Percentiles rank a stretch among this genome's conserved stretches.
Evolutionary conservation across 2,113 vertebrate species (phyloP).

Genomic region (Ceyx margarethae): DNA sequence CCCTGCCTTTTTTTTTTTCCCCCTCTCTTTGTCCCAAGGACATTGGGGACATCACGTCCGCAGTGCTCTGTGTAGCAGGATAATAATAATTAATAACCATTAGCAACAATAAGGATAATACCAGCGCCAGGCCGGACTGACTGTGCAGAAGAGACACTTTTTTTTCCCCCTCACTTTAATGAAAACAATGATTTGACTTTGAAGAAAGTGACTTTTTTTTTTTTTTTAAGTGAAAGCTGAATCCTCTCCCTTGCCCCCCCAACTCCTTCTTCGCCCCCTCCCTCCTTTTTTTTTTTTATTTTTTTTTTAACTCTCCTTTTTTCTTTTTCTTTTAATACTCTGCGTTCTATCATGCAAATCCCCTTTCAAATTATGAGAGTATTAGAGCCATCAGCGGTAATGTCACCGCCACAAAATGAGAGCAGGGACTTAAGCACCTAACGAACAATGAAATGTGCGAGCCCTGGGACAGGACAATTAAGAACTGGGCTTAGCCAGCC

Average conservation of each 20-base stretch:
- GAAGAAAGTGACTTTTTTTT: conserved; percentile 99
- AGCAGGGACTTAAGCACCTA: conserved; percentile 99
- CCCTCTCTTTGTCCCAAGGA: conserved; percentile 74
- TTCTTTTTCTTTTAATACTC: conserved; percentile 99
- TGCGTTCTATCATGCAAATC: conserved; percentile 99
- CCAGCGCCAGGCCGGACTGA: conserved; percentile 72
- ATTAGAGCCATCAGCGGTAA: conserved; percentile 99
- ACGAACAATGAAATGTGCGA: conserved; percentile 99
- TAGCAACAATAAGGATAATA: conserved; percentile 82
- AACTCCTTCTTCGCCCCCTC: conserved; percentile 38
- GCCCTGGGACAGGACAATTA: conserved; percentile 99
- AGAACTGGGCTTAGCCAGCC: conserved; percentile 99
- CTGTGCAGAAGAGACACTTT: conserved; percentile 75
- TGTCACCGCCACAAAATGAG: conserved; percentile 99
- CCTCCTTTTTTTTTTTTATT: not conserved
- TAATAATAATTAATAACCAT: conserved; percentile 88
- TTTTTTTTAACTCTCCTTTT: conserved; percentile 80
- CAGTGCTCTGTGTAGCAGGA: conserved; percentile 73
- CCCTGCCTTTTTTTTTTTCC: conserved; percentile 1
- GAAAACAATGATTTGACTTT: conserved; percentile 98
- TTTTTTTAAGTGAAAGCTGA: conserved; percentile 91
- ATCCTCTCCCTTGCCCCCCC: conserved; percentile 71
- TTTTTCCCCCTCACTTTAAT: conserved; percentile 69
- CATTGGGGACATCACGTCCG: conserved; percentile 81
- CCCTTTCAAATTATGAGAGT: conserved; percentile 99